A percentile compares a stretch with the other conserved stretches of the same genome.
These are phyloP conservation scores for Poecile atricapillus DNA, from an alignment of 2,113 vertebrate genomes.

Conservation along the genomic window DNA sequence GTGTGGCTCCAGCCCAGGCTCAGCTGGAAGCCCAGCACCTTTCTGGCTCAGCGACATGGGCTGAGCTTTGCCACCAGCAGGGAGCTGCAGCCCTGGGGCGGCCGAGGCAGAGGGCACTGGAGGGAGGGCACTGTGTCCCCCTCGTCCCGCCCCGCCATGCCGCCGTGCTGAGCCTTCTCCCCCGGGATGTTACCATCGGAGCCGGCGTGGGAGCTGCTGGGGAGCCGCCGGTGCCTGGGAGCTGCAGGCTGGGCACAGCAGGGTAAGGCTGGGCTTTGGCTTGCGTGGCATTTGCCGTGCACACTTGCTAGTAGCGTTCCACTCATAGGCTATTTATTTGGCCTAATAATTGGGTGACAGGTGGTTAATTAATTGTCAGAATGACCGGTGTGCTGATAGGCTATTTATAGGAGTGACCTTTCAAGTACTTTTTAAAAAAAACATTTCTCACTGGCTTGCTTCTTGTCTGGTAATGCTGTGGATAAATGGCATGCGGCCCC, in stretches of 20 bases:
- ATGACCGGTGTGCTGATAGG: not conserved
- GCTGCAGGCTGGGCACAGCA: not conserved
- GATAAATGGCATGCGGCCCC: not conserved
- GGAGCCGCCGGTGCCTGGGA: not conserved
- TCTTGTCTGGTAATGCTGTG: not conserved
- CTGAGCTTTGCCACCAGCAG: not conserved
- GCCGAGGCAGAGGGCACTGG: not conserved
- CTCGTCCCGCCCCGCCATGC: fast-evolving
- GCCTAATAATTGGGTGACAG: not conserved
- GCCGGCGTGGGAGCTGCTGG: not conserved
- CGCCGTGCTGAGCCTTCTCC: fast-evolving
- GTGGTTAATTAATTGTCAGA: not conserved
- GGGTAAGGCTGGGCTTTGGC: not conserved
- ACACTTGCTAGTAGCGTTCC: fast-evolving
- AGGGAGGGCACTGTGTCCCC: fast-evolving
- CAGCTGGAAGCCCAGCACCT: not conserved
- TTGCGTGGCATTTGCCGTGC: fast-evolving
- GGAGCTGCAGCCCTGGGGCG: not conserved
- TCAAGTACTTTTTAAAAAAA: not conserved
- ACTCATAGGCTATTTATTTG: not conserved
- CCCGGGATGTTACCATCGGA: fast-evolving
- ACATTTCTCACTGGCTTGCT: not conserved
- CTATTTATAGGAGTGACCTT: not conserved
- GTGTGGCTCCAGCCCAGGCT: not conserved
- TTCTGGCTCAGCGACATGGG: fast-evolving